A percentile compares a stretch with the other conserved stretches of the same genome.
Evolutionary conservation across 2,797 vertebrate genomes (phyloP).

Genomic region (Crocodylus rhombifer): DNA sequence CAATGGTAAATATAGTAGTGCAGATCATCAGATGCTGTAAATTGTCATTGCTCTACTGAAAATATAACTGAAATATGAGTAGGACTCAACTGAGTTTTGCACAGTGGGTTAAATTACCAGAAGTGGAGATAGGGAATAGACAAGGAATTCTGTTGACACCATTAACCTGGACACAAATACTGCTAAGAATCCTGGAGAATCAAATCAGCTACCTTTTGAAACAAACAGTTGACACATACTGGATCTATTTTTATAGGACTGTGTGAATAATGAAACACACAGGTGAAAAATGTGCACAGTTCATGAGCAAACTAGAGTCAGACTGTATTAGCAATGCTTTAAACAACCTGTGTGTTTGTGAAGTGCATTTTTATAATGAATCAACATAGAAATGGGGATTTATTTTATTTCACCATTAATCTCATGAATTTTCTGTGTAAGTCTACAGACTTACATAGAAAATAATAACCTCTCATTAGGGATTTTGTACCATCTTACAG

Average conservation of each 20-base stretch:
- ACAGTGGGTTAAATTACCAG: neutral
- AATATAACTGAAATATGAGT: conserved; percentile 7
- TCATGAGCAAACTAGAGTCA: conserved; percentile 31
- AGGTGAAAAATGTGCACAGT: conserved; percentile 50
- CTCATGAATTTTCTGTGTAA: neutral
- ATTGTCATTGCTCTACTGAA: neutral
- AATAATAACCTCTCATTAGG: neutral
- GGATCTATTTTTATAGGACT: too few species aligned
- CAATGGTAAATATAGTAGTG: neutral
- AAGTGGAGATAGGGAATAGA: conserved; percentile 22
- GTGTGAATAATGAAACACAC: conserved; percentile 53
- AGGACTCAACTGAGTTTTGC: neutral
- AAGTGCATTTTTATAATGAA: conserved; percentile 18
- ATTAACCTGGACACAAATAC: conserved; percentile 6
- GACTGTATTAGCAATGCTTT: conserved; percentile 4
- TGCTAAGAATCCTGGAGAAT: conserved; percentile 44
- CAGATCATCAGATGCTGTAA: neutral
- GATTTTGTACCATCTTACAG: neutral
- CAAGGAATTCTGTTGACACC: conserved; percentile 17
- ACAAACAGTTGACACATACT: conserved; percentile 62
- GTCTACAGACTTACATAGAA: neutral
- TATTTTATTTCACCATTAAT: neutral
- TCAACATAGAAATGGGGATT: neutral
- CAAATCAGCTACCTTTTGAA: conserved; percentile 53
- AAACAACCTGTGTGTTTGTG: neutral